phyloP scores from a whole-genome alignment of 2,797 vertebrate species.

The Lacerta viridis region DNA sequence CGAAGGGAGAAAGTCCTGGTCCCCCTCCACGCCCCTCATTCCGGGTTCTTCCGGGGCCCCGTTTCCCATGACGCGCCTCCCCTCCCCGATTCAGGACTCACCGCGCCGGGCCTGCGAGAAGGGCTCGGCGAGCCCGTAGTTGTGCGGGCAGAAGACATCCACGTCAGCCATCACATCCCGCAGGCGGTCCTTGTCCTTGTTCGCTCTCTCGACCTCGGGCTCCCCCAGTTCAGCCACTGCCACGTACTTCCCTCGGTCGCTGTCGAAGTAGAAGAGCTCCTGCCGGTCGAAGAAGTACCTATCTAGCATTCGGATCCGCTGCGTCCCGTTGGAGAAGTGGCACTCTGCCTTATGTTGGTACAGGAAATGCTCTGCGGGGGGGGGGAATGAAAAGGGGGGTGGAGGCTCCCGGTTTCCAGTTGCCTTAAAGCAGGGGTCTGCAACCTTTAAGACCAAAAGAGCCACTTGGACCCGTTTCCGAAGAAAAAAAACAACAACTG shows the following conservation, averaged over 20 bases:
- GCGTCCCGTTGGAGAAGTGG: not conserved
- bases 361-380: not conserved
- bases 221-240: not conserved
- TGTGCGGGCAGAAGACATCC: not conserved
- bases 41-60: too few relatives aligned
- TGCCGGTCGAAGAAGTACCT: not conserved
- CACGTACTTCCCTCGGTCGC: too few relatives aligned
- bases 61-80: too few relatives aligned
- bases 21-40: too few relatives aligned
- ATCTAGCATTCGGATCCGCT: accelerated
- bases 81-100: too few relatives aligned
- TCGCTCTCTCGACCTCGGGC: accelerated
- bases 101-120: not conserved
- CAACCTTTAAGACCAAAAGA: too few relatives aligned
- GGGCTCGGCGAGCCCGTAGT: not conserved
- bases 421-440: too few relatives aligned
- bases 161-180: accelerated
- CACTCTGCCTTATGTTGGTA: accelerated
- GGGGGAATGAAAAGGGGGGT: accelerated
- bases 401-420: too few relatives aligned
- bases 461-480: too few relatives aligned
- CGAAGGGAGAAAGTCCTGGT: too few relatives aligned
- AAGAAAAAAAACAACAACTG: too few relatives aligned
- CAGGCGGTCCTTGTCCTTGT: not conserved
- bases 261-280: not conserved